A percentile compares a stretch with the other conserved stretches of the same genome.
Evolutionary conservation across 2,888 invertebrate species (phyloP).

Genomic region (Seira musarum): DNA sequence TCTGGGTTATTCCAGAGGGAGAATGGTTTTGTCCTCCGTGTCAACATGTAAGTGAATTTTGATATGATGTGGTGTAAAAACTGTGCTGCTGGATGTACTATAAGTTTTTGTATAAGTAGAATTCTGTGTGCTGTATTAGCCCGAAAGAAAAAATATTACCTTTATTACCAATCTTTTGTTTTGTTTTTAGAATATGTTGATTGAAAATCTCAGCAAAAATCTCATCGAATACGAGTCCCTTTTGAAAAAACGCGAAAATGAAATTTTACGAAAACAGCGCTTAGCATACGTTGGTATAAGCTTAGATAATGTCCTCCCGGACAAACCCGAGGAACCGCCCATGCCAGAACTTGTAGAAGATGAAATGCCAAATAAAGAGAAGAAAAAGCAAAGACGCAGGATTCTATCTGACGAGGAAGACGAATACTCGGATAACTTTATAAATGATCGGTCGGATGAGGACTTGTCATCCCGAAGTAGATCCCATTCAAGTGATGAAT

Average conservation of each 20-base stretch:
- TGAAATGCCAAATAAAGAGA: conserved; percentile 70
- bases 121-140: too few species aligned
- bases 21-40: conserved; percentile 99
- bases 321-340: conserved; percentile 71
- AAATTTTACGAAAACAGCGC: conserved; percentile 80
- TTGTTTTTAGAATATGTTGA: conserved; percentile 76
- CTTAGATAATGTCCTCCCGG: conserved; percentile 80
- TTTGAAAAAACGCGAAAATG: conserved; percentile 79
- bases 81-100: not conserved
- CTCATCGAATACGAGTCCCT: conserved; percentile 84
- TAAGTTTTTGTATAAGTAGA: not conserved
- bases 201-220: conserved; percentile 82
- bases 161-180: conserved; percentile 38
- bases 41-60: conserved; percentile 84
- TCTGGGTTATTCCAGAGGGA: conserved; percentile 95
- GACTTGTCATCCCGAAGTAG: conserved; percentile 47
- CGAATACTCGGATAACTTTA: conserved; percentile 66
- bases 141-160: not conserved
- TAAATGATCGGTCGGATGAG: conserved; percentile 67
- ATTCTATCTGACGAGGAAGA: conserved; percentile 70
- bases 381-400: conserved; percentile 72
- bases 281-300: conserved; percentile 84
- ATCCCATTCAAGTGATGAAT: conserved; percentile 74
- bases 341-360: conserved; percentile 67
- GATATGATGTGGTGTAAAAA: not conserved